Base-by-base conservation (phyloP, 2,888 invertebrate species). In the Saturnia japonica region DNA sequence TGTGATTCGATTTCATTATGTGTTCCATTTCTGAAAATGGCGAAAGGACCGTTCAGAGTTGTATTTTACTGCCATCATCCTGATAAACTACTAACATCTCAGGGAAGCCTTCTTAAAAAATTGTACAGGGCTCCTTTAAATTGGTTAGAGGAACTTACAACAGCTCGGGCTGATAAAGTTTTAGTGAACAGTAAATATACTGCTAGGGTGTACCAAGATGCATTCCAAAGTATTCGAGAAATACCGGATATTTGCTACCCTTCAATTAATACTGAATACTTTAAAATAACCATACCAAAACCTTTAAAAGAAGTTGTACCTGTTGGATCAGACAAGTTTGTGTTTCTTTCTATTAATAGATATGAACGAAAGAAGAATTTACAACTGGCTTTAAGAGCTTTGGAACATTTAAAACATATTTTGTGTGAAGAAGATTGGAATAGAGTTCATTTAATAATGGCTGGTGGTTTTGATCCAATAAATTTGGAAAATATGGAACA, bases 61-160 rank as follows among this genome's bases (percentile, higher is more conserved):
- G 92, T 99, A 9, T 99, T 99, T 89, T 99, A 99, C 84, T 99
- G 99, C 82, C 99, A 99, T 88, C 99, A 98, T 90, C 99, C 99
- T 0, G 99, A 99, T 91, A 97, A 98, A 85, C 91, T 99, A 42
- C 94, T 99, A 2, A 97, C 99, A 40, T 89, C 95, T 9, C 95
- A 97, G 73, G 96, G 96, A 67, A 96, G 96, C 1, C 80, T 94
- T 6, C 84, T 98, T 12, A 99, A 99, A 87, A 95, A 95, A 71
- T 68, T 98, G 0, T 99, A 99, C 86, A 95, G 99, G 68, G 93
- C 94, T 0, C 98, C 99, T 0, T 91, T 99, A 28, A 98, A 99
- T 88, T 98, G 96, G 95, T 78, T 99, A 0, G 99, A 99, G 88
- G 97, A 98, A 86, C 91, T 95, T 71, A 97, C 99, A 0, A 97